Base-by-base conservation (phyloP, 2,113 vertebrate genomes). In the Origma solitaria region DNA sequence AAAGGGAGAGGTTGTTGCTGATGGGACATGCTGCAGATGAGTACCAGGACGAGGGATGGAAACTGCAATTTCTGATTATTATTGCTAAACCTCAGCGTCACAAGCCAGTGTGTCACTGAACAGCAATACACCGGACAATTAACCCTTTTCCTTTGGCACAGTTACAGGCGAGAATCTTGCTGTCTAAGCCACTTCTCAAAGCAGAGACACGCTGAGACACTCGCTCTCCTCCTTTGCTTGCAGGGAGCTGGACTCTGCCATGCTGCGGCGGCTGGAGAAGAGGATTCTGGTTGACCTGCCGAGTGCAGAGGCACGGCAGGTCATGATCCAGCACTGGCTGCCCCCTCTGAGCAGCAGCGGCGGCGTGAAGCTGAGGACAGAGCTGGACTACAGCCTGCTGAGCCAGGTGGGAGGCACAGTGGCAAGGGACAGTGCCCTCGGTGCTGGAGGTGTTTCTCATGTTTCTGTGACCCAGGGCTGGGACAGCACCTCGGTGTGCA, bases 231-330 rank as follows among this genome's bases (percentile, higher is more conserved):
- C 45, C 22, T 47, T 1, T 72, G 35, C 44, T 71, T 51, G 69
- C 94, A 99, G 99, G 99, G 99, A 99, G 83, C 96, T 99, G 90
- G 99, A 99, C 88, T 98, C 97, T 14, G 99, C 99, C 60, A 99
- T 99, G 99, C 83, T 99, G 86, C 98, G 99, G 69, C 97, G 99
- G 73, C 91, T 99, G 71, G 99, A 99, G 96, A 99, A 99, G 95
- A 98, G 99, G 96, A 99, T 99, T 82, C 96, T 99, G 57, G 99
- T 99, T 5, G 98, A 97, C 58, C 98, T 99, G 51, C 99, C 99
- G 4, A 98, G 96, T 8, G 80, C 37, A 31, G 97, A 98, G 42
- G 99, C 99, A 7, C 98, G 99, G 51, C 96, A 91, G 79, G 98
- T 97, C 33, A 99, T 99, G 99, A 98, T 99, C 91, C 97, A 96